Base-by-base conservation (phyloP, 2,113 vertebrate species). In the Gobius niger region DNA sequence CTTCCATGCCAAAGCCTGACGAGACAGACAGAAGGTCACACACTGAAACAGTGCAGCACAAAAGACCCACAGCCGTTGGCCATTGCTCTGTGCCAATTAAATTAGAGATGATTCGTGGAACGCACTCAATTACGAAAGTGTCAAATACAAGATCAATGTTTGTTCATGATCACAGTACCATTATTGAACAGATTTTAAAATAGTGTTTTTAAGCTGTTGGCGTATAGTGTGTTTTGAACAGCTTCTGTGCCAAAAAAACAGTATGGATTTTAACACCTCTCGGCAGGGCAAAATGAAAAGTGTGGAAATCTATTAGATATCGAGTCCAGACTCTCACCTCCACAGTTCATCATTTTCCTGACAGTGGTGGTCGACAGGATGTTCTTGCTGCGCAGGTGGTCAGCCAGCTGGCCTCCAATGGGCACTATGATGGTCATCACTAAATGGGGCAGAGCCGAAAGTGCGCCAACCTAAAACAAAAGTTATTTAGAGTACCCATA, bases 381-480 rank as follows among this genome's bases (percentile, higher is more conserved):
- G 91, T 98, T 96, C 51, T 75, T 95, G 90, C 91, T 95, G 85
- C 98, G 94, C 75, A 99, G 93, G 82, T 93, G 93, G 92, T 99
- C 98, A 5, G 98, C 98, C 82, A 99, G 93, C 91, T 98, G 96
- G 65, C 98, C 98, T 16, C 98, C 98, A 19, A 99, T 96, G 67
- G 98, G 98, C 73, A 99, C 97, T 41, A 99, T 96, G 84, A 99
- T 99, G 66, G 98, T 99, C 98, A 99, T 99, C 83, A 99, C 98
- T 82, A 99, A 91, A 78, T 99, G 98, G 0, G 98, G 98, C 65
- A 99, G 92, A 16, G 97, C 98, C 64, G 98, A 99, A 46, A 99
- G 78, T 87, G 97, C 96, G 51, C 97, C 98, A 47, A 99, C 97
- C 98, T 99, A 82, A 54, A 9, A 41, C 75, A 53, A 81, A 46